Base-by-base conservation (phyloP, 2,797 vertebrate species). In the Gorsachius magnificus region DNA sequence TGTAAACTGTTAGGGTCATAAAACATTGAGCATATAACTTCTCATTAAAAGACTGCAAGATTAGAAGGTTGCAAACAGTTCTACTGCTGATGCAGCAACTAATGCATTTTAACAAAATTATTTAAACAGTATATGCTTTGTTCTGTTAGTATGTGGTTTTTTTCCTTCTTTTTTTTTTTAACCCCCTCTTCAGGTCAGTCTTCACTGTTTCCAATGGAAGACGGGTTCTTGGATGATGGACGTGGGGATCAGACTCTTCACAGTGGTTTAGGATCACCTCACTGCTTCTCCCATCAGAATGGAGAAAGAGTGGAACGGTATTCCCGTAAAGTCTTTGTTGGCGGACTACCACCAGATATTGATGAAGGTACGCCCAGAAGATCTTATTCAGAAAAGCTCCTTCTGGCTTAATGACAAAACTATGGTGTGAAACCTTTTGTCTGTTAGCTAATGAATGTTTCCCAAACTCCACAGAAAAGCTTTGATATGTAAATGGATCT, bases 141-240 rank as follows among this genome's bases (percentile, higher is more conserved):
- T 97, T 87, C 97, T 97, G 96, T 96, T 97, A 97, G 96, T 94
- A 84, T 96, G 95, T 43, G 33, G 33, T 87, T 83, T 91, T 96
- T 90, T 82, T 5, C 69, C 45, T 28, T 82, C 60, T 96, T 89
- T 92, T 71, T 77, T 86, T 97, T 17, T 46, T 78, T 79, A 46
- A 29, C 36, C 50, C 60, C 31, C 26, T 46, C 96, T 97, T 50
- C 96, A 99, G 99, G 99, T 96, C 99, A 99, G 96, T 99, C 99
- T 6, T 99, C 99, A 79, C 97, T 99, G 95, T 99, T 99, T 97
- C 99, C 99, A 54, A 99, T 99, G 99, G 99, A 99, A 96, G 99
- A 99, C 60, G 98, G 99, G 41, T 99, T 99, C 94, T 98, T 99
- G 94, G 99, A 99, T 75, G 99, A 99, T 17, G 99, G 99, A 29